phyloP scores from a whole-genome alignment of 2,797 vertebrate species.

The Sciurus carolinensis region DNA sequence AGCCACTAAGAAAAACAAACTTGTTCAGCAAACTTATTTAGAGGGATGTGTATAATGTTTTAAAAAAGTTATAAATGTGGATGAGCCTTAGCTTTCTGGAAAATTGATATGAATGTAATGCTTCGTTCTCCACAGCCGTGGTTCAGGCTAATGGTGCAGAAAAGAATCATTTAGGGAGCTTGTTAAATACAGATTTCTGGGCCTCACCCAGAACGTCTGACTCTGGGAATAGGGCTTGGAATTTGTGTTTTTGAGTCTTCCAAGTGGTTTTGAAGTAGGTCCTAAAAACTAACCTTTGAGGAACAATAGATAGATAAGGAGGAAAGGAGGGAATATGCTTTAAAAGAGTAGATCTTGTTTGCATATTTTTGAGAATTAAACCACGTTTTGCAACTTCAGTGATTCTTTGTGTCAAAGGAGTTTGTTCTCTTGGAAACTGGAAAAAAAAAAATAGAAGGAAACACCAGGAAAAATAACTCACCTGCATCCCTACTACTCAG shows the following conservation, averaged over 20 bases:
- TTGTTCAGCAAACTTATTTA: conserved; percentile 20
- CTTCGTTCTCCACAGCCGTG: neutral
- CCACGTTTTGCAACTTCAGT: neutral
- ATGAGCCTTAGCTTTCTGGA: neutral
- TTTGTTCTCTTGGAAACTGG: conserved; percentile 48
- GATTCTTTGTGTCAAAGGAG: neutral
- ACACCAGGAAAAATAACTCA: neutral
- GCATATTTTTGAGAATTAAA: neutral
- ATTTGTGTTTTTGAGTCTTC: conserved; percentile 34
- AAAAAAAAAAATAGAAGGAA: neutral
- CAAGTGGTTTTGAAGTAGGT: conserved; percentile 3
- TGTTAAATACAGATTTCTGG: neutral
- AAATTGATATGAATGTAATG: conserved; percentile 10
- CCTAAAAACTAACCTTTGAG: neutral
- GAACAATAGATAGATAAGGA: neutral
- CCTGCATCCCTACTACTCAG: neutral
- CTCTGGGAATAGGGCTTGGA: neutral
- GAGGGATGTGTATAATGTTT: neutral
- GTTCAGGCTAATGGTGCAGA: neutral
- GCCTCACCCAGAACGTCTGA: neutral
- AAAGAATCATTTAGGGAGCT: neutral
- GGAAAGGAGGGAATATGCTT: neutral
- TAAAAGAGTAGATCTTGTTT: neutral
- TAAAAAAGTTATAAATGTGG: neutral
- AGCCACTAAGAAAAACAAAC: neutral